Evolutionary conservation across 2,888 invertebrate genomes (phyloP).

Genomic region (Himalopsyche kuldschensis): DNA sequence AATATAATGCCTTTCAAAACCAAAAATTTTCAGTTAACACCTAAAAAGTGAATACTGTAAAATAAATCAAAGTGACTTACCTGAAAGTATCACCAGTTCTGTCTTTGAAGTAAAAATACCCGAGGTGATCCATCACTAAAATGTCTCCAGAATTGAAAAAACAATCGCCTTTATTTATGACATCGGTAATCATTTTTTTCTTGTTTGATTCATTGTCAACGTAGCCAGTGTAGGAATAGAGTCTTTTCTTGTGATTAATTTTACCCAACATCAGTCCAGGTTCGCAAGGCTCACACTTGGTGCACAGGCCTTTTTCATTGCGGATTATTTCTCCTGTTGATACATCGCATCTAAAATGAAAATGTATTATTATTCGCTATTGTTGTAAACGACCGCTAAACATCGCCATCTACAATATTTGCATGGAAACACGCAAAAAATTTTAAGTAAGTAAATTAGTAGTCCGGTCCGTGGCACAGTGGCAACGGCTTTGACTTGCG

Average conservation of each 20-base stretch:
- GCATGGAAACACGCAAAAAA: no score
- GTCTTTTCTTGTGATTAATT: conserved; percentile 56
- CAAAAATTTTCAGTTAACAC: no score
- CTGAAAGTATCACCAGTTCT: conserved; percentile 80
- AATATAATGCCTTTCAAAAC: no score
- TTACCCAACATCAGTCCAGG: conserved; percentile 73
- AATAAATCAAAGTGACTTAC: not conserved
- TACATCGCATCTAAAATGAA: conserved; percentile 64
- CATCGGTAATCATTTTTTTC: conserved; percentile 81
- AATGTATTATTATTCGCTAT: conserved; percentile 30
- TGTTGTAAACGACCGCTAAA: no score
- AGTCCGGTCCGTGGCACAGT: no score
- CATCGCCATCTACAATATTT: no score
- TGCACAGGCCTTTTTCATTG: conserved; percentile 72
- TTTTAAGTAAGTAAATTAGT: no score
- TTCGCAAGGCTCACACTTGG: conserved; percentile 79
- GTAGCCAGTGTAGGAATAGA: conserved; percentile 55
- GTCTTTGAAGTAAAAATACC: conserved; percentile 93
- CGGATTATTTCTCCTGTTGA: conserved; percentile 77
- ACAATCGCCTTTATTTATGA: conserved; percentile 80
- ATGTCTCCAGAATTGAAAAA: conserved; percentile 93
- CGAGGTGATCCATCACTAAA: conserved; percentile 85
- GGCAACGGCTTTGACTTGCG: no score
- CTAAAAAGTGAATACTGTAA: not conserved
- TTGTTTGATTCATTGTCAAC: conserved; percentile 71